phyloP scores from a whole-genome alignment of 2,797 vertebrate species.

The Scleropages formosus region DNA sequence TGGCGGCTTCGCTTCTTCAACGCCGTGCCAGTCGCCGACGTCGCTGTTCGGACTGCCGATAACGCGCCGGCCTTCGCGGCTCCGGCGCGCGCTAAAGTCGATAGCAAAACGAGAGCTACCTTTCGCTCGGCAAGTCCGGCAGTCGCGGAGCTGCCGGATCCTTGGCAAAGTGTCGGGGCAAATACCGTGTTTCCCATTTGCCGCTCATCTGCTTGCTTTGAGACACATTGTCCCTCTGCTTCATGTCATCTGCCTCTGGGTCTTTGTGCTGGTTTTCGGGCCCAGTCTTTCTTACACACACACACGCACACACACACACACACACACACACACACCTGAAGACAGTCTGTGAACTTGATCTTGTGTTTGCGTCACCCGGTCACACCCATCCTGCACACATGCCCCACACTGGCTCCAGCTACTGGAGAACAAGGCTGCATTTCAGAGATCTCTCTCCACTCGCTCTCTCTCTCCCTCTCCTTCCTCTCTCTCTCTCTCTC shows the following conservation, averaged over 20 bases:
- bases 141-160: slow-evolving; percentile 60
- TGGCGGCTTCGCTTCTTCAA: background rate
- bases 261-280: slow-evolving; percentile 18
- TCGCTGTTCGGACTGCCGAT: slow-evolving; percentile 5
- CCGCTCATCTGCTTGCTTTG: slow-evolving; percentile 47
- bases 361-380: slow-evolving; percentile 49
- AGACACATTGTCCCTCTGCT: slow-evolving; percentile 14
- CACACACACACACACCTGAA: slow-evolving; percentile 65
- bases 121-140: slow-evolving; percentile 63
- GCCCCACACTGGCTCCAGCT: slow-evolving; percentile 31
- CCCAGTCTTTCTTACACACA: slow-evolving; percentile 19
- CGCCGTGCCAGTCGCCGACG: background rate
- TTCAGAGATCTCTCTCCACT: slow-evolving; percentile 46
- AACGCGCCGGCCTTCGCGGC: slow-evolving; percentile 18
- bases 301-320: background rate
- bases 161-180: slow-evolving; percentile 54
- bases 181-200: slow-evolving; percentile 37
- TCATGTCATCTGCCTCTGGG: background rate
- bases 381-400: slow-evolving; percentile 57
- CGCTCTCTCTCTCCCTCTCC: slow-evolving; percentile 7
- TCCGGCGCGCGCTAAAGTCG: background rate
- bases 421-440: slow-evolving; percentile 22
- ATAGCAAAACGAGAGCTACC: slow-evolving; percentile 50
- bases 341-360: slow-evolving; percentile 68
- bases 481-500: slow-evolving; percentile 38